Evolutionary conservation across 2,797 vertebrate genomes (phyloP), one percentile per base, ranked within the genome.

Genomic region (Eidolon dupreanum): DNA sequence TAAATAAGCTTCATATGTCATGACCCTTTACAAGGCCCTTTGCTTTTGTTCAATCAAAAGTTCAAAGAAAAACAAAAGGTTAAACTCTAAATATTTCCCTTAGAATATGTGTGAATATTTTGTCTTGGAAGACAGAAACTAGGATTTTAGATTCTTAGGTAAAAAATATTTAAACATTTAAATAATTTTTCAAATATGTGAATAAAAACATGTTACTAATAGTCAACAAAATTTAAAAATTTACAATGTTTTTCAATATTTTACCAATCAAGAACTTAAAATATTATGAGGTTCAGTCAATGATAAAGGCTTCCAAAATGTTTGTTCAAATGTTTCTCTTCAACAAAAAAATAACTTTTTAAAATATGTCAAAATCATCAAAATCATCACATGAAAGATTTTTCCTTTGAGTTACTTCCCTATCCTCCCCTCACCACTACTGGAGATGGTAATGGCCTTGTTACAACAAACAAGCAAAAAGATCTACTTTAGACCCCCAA

Each of bases 81-180:
- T 88, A 78, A 93, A 93, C 15, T 73, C 59, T 33, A 94, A 92
- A 77, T 86, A 90, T 61, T 90, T 88, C 49, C 36, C 24, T 22
- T 57, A 38, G 20, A 61, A 86, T 86, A 73, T 38, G n/a, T 84
- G 22, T 85, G 53, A 96, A 84, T 93, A 85, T 28, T 43, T 65
- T 95, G 61, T 78, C 71, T 92, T 74, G 57, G 41, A 88, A 92
- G 38, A 78, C 2, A 95, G 88, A 96, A 59, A 79, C 1, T 9
- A 90, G 57, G 5, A 93, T 90, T 92, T 90, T 90, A 96, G 57
- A 93, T 81, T 74, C 24, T 86, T 49, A 85, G 81, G 68, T 26
- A 63, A 73, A 63, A 73, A 88, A 93, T 82, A 95, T 26, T 70
- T 57, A 91, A 89, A 78, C 8, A 93, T 90, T 78, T 28, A 93